phyloP scores from a whole-genome alignment of 2,797 vertebrate genomes.

The Aplochiton taeniatus region DNA sequence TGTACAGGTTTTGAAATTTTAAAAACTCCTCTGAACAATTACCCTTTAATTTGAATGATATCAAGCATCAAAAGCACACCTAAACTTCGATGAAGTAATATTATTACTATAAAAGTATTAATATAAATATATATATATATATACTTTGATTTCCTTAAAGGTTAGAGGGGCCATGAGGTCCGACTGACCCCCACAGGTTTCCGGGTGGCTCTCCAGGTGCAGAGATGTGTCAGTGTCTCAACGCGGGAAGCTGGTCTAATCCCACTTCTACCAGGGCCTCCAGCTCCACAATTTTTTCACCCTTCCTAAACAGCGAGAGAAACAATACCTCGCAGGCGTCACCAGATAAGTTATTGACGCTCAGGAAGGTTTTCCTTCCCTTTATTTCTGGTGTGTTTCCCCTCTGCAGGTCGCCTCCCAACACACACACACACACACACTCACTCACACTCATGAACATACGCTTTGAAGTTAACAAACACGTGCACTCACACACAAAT shows the following conservation, averaged over 20 bases:
- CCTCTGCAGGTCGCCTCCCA: slow-evolving; percentile 52
- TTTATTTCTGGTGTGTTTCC: slow-evolving; percentile 67
- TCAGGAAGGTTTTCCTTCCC: slow-evolving; percentile 77
- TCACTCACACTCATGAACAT: background rate
- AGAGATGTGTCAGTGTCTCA: slow-evolving; percentile 8
- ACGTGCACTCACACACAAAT: slow-evolving; percentile 34
- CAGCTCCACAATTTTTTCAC: slow-evolving; percentile 29
- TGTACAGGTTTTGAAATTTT: no score
- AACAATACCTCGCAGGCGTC: slow-evolving; percentile 75
- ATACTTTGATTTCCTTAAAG: slow-evolving; percentile 18
- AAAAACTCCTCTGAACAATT: no score
- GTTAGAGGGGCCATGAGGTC: background rate
- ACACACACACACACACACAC: slow-evolving; percentile 25
- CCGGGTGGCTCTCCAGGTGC: background rate
- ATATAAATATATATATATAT: no score
- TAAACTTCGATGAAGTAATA: no score
- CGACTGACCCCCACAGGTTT: background rate
- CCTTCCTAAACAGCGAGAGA: slow-evolving; percentile 58
- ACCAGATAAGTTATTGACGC: slow-evolving; percentile 72
- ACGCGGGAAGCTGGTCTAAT: slow-evolving; percentile 10
- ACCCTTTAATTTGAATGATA: no score
- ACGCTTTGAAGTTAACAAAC: slow-evolving; percentile 47
- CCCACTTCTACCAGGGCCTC: slow-evolving; percentile 11
- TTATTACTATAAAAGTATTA: no score
- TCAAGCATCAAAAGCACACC: no score